phyloP scores from a whole-genome alignment of 2,797 vertebrate species.

The Dendrocincla tyrannina region DNA sequence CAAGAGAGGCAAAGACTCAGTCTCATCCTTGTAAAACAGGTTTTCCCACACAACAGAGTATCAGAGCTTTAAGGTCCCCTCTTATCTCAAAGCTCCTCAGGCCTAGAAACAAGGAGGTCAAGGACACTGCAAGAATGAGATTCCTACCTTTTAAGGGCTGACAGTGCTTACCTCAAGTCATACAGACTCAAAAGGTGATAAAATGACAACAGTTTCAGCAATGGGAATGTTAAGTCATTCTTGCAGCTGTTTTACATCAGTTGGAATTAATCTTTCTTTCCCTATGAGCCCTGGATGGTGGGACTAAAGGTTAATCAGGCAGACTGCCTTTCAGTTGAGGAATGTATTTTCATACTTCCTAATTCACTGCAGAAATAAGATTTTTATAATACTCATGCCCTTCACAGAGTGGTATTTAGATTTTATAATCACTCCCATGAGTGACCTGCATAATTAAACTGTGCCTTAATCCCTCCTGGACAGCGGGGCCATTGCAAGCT shows the following conservation, averaged over 20 bases:
- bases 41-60: neutral
- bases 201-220: neutral
- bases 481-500: neutral
- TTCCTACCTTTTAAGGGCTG: neutral
- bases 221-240: neutral
- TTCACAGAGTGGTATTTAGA: constrained; percentile 9
- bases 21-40: neutral
- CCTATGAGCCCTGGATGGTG: neutral
- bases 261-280: constrained; percentile 18
- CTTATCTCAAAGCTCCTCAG: neutral
- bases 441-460: constrained; percentile 11
- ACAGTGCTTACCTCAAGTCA: neutral
- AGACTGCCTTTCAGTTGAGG: neutral
- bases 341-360: constrained; percentile 17
- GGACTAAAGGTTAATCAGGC: constrained; percentile 29
- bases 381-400: constrained; percentile 13
- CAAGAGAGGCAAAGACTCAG: neutral
- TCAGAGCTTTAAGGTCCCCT: neutral
- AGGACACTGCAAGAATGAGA: neutral
- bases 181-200: neutral
- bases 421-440: constrained; percentile 16
- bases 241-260: constrained; percentile 19
- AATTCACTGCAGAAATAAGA: constrained; percentile 28
- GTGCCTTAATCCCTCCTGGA: neutral
- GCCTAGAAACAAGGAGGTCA: neutral